Conservation (phyloP, 1,140 invertebrate species). For the Coboldia fuscipes region DNA sequence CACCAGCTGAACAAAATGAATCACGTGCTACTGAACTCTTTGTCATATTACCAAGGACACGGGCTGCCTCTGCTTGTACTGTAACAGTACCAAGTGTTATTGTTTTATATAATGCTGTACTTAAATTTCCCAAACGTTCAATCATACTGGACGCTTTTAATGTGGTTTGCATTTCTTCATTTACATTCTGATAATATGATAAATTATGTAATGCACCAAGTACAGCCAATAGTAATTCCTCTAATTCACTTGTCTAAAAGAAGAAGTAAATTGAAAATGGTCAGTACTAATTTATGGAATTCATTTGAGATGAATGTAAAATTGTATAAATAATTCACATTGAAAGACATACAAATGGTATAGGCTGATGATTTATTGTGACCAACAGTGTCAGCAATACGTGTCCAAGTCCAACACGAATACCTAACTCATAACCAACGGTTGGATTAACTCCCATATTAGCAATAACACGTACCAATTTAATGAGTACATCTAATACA, state of each 20-base stretch:
- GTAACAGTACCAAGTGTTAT: conserved; percentile 8
- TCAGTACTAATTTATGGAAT: neutral
- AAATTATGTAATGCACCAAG: conserved; percentile 19
- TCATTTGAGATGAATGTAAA: neutral
- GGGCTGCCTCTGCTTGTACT: conserved; percentile 12
- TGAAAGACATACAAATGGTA: neutral
- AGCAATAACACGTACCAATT: conserved; percentile 42
- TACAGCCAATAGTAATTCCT: conserved; percentile 18
- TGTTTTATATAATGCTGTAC: conserved; percentile 8
- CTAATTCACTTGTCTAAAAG: conserved; percentile 9
- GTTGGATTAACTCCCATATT: conserved; percentile 49
- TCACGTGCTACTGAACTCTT: conserved; percentile 16
- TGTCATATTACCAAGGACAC: conserved; percentile 22
- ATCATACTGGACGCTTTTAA: conserved; percentile 1
- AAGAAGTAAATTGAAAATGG: neutral
- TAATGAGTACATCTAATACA: conserved; percentile 22
- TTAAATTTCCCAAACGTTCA: conserved; percentile 2
- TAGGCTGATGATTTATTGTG: conserved; percentile 3
- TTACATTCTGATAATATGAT: conserved; percentile 16
- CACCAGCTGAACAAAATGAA: conserved; percentile 15
- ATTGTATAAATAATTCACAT: neutral
- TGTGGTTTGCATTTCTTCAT: neutral
- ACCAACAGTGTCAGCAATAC: conserved; percentile 11
- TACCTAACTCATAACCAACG: conserved; percentile 32
- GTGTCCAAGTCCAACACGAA: conserved; percentile 14